A percentile compares a stretch with the other conserved stretches of the same genome.
phyloP scores from a whole-genome alignment of 2,888 invertebrate species.

The Aethes cnicana region DNA sequence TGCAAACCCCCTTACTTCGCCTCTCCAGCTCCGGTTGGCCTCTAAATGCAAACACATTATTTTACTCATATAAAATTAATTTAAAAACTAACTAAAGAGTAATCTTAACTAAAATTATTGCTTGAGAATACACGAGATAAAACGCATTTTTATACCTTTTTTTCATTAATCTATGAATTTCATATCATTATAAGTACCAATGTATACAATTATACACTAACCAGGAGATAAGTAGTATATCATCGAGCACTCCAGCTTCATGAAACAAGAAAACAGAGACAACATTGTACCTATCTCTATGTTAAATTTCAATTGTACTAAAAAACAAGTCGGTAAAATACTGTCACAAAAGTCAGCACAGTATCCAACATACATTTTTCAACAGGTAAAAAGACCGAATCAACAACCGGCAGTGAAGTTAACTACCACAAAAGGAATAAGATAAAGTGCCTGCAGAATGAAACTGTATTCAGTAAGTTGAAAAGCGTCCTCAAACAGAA shows the following conservation, averaged over 20 bases:
- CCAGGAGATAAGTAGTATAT: no score
- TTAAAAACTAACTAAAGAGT: background rate
- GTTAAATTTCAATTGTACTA: constrained; percentile 7
- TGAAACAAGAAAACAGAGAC: constrained; percentile 5
- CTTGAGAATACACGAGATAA: constrained; percentile 63
- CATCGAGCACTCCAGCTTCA: background rate
- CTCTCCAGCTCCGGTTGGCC: background rate
- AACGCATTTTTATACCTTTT: no score
- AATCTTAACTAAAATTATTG: constrained; percentile 47
- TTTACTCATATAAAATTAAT: background rate
- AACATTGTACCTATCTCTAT: constrained; percentile 3
- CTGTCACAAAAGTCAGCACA: constrained; percentile 16
- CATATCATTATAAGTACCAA: no score
- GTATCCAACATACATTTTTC: constrained; percentile 15
- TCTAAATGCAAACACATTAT: constrained; percentile 14
- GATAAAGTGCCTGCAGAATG: constrained; percentile 45
- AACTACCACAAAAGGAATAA: constrained; percentile 43
- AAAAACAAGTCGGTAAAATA: constrained; percentile 23
- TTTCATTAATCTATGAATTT: no score
- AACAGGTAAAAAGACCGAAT: constrained; percentile 25
- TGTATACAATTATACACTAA: no score
- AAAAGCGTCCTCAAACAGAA: constrained; percentile 58
- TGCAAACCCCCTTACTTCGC: background rate
- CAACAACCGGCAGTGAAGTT: constrained; percentile 39
- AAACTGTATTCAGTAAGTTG: constrained; percentile 51